phyloP scores from a whole-genome alignment of 2,888 invertebrate species.

The Caenorhabditis sp. region DNA sequence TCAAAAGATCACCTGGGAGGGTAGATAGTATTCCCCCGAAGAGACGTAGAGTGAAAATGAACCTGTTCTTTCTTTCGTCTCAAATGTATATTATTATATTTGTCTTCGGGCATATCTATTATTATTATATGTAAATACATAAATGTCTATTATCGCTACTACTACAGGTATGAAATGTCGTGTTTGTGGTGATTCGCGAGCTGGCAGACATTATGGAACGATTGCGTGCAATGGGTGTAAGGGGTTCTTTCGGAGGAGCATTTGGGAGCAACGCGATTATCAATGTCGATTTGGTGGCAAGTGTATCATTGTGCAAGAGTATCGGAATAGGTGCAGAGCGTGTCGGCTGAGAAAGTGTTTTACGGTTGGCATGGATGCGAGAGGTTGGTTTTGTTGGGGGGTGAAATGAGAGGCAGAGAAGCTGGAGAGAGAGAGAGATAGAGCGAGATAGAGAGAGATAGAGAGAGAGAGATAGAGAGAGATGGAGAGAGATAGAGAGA shows the following conservation, averaged over 20 bases:
- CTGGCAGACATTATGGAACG: slow-evolving; percentile 61
- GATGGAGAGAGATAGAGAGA: too few relatives aligned
- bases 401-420: too few relatives aligned
- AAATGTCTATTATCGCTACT: neutral
- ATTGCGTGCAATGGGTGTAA: slow-evolving; percentile 62
- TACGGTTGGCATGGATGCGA: slow-evolving; percentile 61
- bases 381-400: slow-evolving; percentile 41
- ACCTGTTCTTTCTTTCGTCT: neutral
- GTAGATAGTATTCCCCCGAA: neutral
- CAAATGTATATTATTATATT: too few relatives aligned
- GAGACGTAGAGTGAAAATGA: neutral
- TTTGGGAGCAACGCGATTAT: slow-evolving; percentile 64
- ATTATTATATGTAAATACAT: too few relatives aligned
- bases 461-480: too few relatives aligned
- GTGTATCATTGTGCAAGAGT: slow-evolving; percentile 61
- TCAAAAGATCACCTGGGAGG: neutral
- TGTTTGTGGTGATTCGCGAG: slow-evolving; percentile 59
- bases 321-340: slow-evolving; percentile 59
- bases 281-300: slow-evolving; percentile 60
- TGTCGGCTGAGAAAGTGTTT: slow-evolving; percentile 58
- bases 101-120: too few relatives aligned
- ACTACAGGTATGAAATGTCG: slow-evolving; percentile 55
- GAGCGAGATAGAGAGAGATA: too few relatives aligned
- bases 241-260: slow-evolving; percentile 45
- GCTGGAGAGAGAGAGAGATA: too few relatives aligned